Base-by-base conservation (phyloP, 1,140 invertebrate genomes). In the Neodiprion virginianus region DNA sequence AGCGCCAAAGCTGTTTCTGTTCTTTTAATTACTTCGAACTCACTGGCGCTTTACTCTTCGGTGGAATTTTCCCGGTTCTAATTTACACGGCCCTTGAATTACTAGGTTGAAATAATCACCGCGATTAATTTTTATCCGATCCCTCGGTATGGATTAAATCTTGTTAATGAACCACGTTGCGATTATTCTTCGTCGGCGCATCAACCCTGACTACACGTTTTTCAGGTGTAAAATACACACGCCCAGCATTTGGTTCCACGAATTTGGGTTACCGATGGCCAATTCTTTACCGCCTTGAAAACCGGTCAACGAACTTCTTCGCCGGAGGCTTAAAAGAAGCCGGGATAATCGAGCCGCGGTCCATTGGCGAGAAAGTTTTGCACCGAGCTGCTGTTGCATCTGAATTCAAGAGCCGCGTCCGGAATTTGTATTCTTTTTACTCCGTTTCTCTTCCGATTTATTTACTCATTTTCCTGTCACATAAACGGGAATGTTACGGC, bases 301-400 rank as follows among this genome's bases (percentile, higher is more conserved):
- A 61, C 53, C 53, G 53, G 53, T 61, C 53, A 17, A 14, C 53
- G 53, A 61, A 61, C 53, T 17, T 61, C 53, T 61, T 61, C 3
- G 53, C 53, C 53, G 11, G 53, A 61, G 53, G 53, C 7, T 61
- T 8, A 40, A 40, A 40, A 40, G 53, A 61, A 61, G 53, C 11
- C 4, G 3, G n/a, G 53, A 61, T 12, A 61, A 61, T 61, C 53
- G 7, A 40, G 53, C 53, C 11, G 5, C 28, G n/a, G 53, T 61
- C 53, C 53, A 61, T 61, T 8, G 53, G 53, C 53, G 53, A 61
- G 53, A 61, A 61, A 61, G 53, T 61, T 61, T 61, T 61, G 53
- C 53, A 61, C 53, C 53, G 53, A 14, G 11, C 11, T 61, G 53
- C 53, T 17, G 4, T 7, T 12, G 53, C n/a, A 14, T 17, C n/a